Base-by-base conservation (phyloP, 2,113 vertebrate species). In the Nannospalax galili region DNA sequence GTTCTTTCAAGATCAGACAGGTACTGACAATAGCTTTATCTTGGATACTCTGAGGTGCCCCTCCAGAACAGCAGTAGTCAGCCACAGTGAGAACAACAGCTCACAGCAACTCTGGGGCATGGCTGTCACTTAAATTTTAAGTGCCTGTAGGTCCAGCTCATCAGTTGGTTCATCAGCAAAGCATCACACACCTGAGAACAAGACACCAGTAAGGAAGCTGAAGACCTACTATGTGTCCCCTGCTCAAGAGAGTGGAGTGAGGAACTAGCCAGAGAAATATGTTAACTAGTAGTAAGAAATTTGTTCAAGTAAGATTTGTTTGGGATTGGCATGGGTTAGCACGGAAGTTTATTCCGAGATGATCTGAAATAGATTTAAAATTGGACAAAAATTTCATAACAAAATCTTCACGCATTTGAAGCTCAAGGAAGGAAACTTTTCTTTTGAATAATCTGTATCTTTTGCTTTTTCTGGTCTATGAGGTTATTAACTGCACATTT, bases 1-100 rank as follows among this genome's bases (percentile, higher is more conserved):
- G 82, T 75, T 74, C 78, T 93, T 97, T 96, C 94, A 90, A 88
- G 95, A 95, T 79, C 40, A 85, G 94, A 26, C 95, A 96, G 74
- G 96, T 93, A 64, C 90, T 67, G 82, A 82, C 77, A 90, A 24
- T 37, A 52, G 19, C 35, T 92, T 93, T 22, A 35, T 81, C 70
- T 84, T 74, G 45, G n/a, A 72, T 77, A 74, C 70, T 64, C 4
- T 16, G 35, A 40, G 60, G 42, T 94, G 52, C 10, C 15, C 24
- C 58, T 84, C 64, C 30, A 28, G 67, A 37, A 10, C 7, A 89
- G 72, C 35, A 56, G 60, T 72, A 16, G 6, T 22, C 69, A 79
- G 56, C 58, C 17, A 7, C 60, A 77, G 42, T 64, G 22, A 65
- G 60, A 85, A 35, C 20, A 69, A 84, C 73, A 88, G 72, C 56